Percentiles rank a stretch among this genome's conserved stretches.
These are phyloP conservation scores for Gracilinanus agilis DNA, from an alignment of 2,113 vertebrate species.

Conservation along the genomic window DNA sequence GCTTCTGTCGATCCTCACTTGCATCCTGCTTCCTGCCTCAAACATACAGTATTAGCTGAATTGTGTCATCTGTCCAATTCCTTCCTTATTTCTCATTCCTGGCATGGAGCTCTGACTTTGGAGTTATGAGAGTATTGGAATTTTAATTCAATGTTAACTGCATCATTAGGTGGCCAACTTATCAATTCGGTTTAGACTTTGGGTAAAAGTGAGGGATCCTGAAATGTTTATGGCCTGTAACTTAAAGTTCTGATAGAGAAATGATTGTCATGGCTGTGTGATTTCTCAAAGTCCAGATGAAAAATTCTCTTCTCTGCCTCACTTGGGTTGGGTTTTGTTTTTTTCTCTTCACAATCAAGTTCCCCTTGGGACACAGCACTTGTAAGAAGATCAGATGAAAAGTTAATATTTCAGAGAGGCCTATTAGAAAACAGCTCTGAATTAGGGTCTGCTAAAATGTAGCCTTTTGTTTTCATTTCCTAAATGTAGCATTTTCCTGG, in stretches of 20 bases:
- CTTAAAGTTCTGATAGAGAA: slow-evolving; percentile 72
- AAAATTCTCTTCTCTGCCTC: slow-evolving; percentile 74
- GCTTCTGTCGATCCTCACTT: slow-evolving; percentile 48
- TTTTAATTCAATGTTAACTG: slow-evolving; percentile 80
- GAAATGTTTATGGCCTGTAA: slow-evolving; percentile 77
- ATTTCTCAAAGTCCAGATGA: slow-evolving; percentile 75
- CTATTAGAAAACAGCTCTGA: slow-evolving; percentile 71
- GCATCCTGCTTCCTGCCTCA: background rate
- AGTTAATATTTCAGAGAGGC: slow-evolving; percentile 74
- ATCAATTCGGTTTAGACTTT: slow-evolving; percentile 73
- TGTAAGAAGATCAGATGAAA: slow-evolving; percentile 66
- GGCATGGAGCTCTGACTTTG: slow-evolving; percentile 76
- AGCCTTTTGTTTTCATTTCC: slow-evolving; percentile 70
- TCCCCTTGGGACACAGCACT: slow-evolving; percentile 40
- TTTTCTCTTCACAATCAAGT: slow-evolving; percentile 60
- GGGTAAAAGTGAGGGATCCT: slow-evolving; percentile 72
- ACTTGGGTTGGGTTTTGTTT: slow-evolving; percentile 60
- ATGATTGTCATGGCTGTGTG: slow-evolving; percentile 76
- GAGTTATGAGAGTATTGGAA: slow-evolving; percentile 74
- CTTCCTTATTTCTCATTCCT: slow-evolving; percentile 70
- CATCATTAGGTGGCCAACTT: slow-evolving; percentile 71
- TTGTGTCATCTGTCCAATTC: slow-evolving; percentile 76
- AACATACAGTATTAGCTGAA: slow-evolving; percentile 70
- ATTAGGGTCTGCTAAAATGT: slow-evolving; percentile 72
- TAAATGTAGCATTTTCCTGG: slow-evolving; percentile 76